phyloP scores from a whole-genome alignment of 2,888 invertebrate genomes.

The Dolomedes plantarius region DNA sequence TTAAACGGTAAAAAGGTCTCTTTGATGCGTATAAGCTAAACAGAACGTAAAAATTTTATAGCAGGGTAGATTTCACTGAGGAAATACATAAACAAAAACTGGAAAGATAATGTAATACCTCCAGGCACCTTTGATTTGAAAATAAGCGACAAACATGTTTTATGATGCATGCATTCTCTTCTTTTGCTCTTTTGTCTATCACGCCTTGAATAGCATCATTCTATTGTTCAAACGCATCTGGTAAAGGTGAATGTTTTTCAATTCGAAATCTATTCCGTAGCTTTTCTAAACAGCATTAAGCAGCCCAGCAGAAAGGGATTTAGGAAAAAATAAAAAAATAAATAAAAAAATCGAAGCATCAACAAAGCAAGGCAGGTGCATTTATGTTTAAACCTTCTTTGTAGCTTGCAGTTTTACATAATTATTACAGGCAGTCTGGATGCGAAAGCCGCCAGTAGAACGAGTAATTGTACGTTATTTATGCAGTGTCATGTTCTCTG shows the following conservation, averaged over 20 bases:
- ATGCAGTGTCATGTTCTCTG: conserved; percentile 48
- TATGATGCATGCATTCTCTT: neutral
- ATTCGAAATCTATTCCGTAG: neutral
- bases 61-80: neutral
- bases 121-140: neutral
- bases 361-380: neutral
- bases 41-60: neutral
- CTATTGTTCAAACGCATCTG: neutral
- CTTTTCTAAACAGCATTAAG: conserved; percentile 4
- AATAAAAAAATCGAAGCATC: neutral
- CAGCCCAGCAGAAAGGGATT: neutral
- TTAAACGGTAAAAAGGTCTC: neutral
- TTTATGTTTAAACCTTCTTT: conserved; percentile 23
- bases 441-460: conserved; percentile 23
- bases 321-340: conserved; percentile 6
- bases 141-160: neutral
- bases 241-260: neutral
- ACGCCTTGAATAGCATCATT: neutral
- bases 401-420: conserved; percentile 65
- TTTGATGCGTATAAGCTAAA: neutral
- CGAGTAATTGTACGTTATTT: conserved; percentile 65
- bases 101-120: neutral
- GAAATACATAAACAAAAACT: neutral
- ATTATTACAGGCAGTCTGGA: conserved; percentile 48
- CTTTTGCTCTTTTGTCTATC: neutral